These are phyloP conservation scores for Masticophis lateralis DNA, from an alignment of 2,797 vertebrate species.

Conservation along the genomic window DNA sequence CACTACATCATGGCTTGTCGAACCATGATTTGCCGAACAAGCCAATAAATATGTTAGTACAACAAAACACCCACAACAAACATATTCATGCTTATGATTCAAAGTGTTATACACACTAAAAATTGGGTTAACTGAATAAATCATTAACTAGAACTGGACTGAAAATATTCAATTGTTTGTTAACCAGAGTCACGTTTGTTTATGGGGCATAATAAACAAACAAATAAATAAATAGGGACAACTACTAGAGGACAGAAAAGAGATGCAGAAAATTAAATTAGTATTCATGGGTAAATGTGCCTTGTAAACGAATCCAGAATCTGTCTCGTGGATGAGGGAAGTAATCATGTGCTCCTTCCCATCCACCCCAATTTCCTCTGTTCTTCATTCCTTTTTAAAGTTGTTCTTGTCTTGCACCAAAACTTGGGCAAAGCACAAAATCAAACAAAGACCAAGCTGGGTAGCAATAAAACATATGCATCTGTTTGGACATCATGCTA, in stretches of 20 bases:
- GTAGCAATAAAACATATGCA: neutral
- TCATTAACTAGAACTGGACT: neutral
- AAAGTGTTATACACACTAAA: neutral
- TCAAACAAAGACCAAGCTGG: neutral
- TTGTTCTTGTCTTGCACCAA: neutral
- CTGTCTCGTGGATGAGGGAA: neutral
- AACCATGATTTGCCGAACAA: neutral
- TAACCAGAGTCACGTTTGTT: neutral
- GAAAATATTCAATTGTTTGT: neutral
- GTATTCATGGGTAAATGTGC: neutral
- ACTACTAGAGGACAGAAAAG: neutral
- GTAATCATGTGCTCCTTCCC: neutral
- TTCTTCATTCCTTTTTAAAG: neutral
- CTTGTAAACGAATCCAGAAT: neutral
- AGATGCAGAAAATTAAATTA: neutral
- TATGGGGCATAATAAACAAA: neutral
- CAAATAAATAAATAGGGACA: neutral
- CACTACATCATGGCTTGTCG: neutral
- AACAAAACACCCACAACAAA: neutral
- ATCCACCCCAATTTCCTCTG: neutral
- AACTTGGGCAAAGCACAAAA: neutral
- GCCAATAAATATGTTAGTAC: neutral
- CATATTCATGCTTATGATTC: neutral
- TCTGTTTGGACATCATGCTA: neutral
- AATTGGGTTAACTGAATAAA: neutral